Evolutionary conservation across 2,888 invertebrate genomes (phyloP).

Genomic region (Hedya salicella): DNA sequence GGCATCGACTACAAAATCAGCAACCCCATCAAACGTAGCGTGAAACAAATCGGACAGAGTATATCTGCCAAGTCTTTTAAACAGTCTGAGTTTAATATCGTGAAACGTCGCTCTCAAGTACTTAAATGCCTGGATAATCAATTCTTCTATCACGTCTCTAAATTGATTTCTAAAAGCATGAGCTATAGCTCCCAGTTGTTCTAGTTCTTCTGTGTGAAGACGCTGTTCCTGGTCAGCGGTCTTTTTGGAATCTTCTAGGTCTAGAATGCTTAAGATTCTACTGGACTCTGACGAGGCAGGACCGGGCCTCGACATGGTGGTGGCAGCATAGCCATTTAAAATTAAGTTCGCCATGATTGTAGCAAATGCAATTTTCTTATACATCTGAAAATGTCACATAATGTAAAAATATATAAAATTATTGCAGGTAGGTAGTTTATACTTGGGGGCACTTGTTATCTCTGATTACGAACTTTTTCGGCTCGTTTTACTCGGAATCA

Average conservation of each 20-base stretch:
- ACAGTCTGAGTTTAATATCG: conserved; percentile 58
- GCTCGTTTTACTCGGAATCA: no score
- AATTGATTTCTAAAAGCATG: conserved; percentile 59
- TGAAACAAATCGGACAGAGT: conserved; percentile 62
- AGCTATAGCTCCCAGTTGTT: conserved; percentile 54
- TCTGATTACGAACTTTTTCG: no score
- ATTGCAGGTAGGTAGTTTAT: no score
- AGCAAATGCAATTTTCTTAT: conserved; percentile 34
- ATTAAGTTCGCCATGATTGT: conserved; percentile 17
- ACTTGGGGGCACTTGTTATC: no score
- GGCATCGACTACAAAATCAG: conserved; percentile 54
- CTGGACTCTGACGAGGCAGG: conserved; percentile 1
- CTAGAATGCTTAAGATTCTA: conserved; percentile 37
- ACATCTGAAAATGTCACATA: conserved; percentile 52
- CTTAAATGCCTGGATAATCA: conserved; percentile 52
- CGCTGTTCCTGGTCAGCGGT: conserved; percentile 26
- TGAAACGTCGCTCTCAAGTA: conserved; percentile 52
- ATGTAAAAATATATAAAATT: not conserved
- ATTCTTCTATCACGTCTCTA: conserved; percentile 57
- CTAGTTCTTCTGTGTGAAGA: conserved; percentile 42
- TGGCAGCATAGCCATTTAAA: not conserved
- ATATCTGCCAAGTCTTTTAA: conserved; percentile 59
- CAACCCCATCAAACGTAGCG: conserved; percentile 57
- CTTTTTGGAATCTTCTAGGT: conserved; percentile 37
- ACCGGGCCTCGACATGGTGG: not conserved